Evolutionary conservation across 2,113 vertebrate species (phyloP), one percentile per base, ranked within the genome.

Genomic region (Spea bombifrons): DNA sequence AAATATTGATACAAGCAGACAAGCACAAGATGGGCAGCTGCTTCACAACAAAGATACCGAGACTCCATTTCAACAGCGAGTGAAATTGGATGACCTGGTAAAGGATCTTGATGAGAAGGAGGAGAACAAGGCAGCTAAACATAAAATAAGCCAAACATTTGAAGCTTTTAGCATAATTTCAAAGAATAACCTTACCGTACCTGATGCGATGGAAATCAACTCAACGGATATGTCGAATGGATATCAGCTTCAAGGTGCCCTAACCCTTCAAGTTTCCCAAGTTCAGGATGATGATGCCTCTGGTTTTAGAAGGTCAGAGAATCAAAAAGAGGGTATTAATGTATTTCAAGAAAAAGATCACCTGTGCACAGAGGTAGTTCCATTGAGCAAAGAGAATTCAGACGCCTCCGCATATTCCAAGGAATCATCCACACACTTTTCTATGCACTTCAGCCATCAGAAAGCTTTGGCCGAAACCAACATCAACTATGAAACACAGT

Each of bases 41-140:
- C 4, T 83, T 75, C 81, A 74, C 67, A 8, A 2, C 83, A 80
- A 43, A 78, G 49, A 74, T 2, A 48, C 1, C 0, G 73, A 73
- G 84, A 85, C 85, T 81, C 83, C 48, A 4, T 71, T 73, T 66
- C 73, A 63, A 47, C 81, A 85, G 78, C 82, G 84, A 30, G 73
- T 9, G 0, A 10, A 80, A 71, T 81, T 83, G 84, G 81, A 50
- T 13, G 82, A 84, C 73, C 82, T 55, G 74, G 82, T 73, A 9
- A 0, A 52, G 55, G 73, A 80, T 15, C 83, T 85, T 74, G 77
- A 55, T 17, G 78, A 87, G 7, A 68, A 77, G 81, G 84, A 82
- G 78, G 84, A 80, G 83, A 84, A 70, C 82, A 85, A 84, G 67
- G 52, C 63, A 45, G 82, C 86, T 82, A 90, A 87, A 86, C 84